phyloP scores from a whole-genome alignment of 2,888 invertebrate genomes.

The Dinocampus coccinellae region DNA sequence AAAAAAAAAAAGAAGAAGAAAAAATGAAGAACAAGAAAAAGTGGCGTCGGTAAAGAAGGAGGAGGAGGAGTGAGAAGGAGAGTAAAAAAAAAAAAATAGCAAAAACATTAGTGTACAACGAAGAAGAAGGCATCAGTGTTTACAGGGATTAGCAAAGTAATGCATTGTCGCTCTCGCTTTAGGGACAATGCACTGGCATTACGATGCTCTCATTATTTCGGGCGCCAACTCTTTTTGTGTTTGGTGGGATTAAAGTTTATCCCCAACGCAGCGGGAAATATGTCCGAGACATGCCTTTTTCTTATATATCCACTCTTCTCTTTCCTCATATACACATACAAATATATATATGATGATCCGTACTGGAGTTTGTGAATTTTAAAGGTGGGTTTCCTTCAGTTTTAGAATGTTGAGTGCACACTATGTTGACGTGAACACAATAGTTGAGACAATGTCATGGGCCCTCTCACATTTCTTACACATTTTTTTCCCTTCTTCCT shows the following conservation, averaged over 20 bases:
- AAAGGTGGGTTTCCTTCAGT: conserved; percentile 24
- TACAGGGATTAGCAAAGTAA: conserved; percentile 55
- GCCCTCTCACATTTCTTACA: conserved; percentile 12
- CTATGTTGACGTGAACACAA: conserved; percentile 28
- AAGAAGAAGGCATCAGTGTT: conserved; percentile 54
- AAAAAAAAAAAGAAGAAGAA: too few relatives aligned
- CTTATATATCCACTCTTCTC: neutral
- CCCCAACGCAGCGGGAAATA: conserved; percentile 47
- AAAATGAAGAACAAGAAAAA: too few relatives aligned
- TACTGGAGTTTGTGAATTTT: neutral
- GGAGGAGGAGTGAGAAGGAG: neutral
- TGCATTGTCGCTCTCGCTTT: conserved; percentile 45
- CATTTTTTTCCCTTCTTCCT: neutral
- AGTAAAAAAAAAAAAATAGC: neutral
- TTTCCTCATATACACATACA: neutral
- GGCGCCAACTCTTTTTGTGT: conserved; percentile 66
- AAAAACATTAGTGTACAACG: neutral
- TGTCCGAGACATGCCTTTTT: neutral
- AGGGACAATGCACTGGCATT: conserved; percentile 56
- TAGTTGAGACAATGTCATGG: conserved; percentile 40
- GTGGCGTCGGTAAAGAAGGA: too few relatives aligned
- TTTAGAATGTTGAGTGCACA: conserved; percentile 25
- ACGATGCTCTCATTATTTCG: conserved; percentile 56
- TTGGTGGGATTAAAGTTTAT: conserved; percentile 57
- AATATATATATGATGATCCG: neutral